Evolutionary conservation across 2,797 vertebrate species (phyloP), one percentile per base, ranked within the genome.

Genomic region (Muscicapa comitata): DNA sequence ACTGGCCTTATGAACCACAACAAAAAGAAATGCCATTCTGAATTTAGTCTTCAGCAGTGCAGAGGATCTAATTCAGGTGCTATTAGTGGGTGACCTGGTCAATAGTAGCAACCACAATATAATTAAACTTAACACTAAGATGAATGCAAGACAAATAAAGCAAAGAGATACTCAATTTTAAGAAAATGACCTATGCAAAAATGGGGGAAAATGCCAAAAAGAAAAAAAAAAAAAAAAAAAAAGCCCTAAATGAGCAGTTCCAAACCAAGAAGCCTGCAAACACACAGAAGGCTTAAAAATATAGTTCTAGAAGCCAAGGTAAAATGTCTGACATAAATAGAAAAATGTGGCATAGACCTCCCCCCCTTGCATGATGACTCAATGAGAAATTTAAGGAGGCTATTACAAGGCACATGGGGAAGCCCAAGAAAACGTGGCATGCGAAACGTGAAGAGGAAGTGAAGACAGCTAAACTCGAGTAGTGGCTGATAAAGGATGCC

Each of bases 21-120:
- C 10, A 19, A 90, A 86, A 92, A 86, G 17, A 33, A 63, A 1
- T 0, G 20, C 40, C 33, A 40, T 63, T 91, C 59, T 67, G 53
- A 79, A 73, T 79, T 76, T 82, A 85, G 77, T 66, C 33, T 76
- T 87, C 47, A 84, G 51, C 37, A 73, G 43, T 12, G 70, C 35
- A 62, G 40, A 88, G 71, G 51, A 89, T 70, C 86, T 87, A 81
- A 85, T 85, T 85, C 63, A 87, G 79, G 84, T 74, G n/a, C 68
- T 93, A 38, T 71, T 80, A 61, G 81, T 73, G 78, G 74, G 47
- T 85, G 35, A 93, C 37, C 77, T 57, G 48, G 55, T 76, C 86
- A 58, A 33, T 25, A 89, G 72, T 38, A 75, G 71, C 63, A 89
- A 79, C 81, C 29, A 63, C 91, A 85, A 35, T 38, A 53, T 70